These are phyloP conservation scores for Amyelois transitella DNA, from an alignment of 1,140 invertebrate genomes.

Conservation along the genomic window DNA sequence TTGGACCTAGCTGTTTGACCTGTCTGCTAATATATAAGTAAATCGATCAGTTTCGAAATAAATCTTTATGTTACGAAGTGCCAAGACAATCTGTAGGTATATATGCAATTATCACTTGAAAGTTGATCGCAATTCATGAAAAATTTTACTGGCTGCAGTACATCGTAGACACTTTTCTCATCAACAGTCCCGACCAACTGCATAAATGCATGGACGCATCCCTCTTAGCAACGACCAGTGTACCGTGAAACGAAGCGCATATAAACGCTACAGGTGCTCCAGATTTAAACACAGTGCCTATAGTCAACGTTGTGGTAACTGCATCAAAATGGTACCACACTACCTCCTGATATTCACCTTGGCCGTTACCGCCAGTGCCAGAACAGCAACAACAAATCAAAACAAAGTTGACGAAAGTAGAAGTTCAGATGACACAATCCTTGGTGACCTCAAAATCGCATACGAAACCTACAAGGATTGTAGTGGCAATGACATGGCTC, in stretches of 20 bases:
- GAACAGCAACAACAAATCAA: slow-evolving; percentile 57
- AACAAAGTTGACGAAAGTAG: slow-evolving; percentile 58
- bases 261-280: slow-evolving; percentile 56
- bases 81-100: no score
- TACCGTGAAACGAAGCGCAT: slow-evolving; percentile 69
- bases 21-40: no score
- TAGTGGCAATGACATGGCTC: slow-evolving; percentile 79
- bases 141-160: background rate
- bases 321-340: slow-evolving; percentile 60
- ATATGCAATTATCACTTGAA: background rate
- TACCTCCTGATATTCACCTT: slow-evolving; percentile 65
- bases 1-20: no score
- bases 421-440: slow-evolving; percentile 59
- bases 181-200: slow-evolving; percentile 33
- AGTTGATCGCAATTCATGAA: background rate
- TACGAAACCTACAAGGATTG: slow-evolving; percentile 83
- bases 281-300: slow-evolving; percentile 56
- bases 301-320: slow-evolving; percentile 47
- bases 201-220: slow-evolving; percentile 66
- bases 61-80: no score
- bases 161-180: slow-evolving; percentile 10
- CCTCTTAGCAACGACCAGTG: slow-evolving; percentile 54
- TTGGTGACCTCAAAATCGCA: slow-evolving; percentile 63
- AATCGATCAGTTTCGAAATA: no score
- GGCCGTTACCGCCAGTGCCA: slow-evolving; percentile 52